Evolutionary conservation across 2,888 invertebrate species (phyloP).

Genomic region (Anodontia alba): DNA sequence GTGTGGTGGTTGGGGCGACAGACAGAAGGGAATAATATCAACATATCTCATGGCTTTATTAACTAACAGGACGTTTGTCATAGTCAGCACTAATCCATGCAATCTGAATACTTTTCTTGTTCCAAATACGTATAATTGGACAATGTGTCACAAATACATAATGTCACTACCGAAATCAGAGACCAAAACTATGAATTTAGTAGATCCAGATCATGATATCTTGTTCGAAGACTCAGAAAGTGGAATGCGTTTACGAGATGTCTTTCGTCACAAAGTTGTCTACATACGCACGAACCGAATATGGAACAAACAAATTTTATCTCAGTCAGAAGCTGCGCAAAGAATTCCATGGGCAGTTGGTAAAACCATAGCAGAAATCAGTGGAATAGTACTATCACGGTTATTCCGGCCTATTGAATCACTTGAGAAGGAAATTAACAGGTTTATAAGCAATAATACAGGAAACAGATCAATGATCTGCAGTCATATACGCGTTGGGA

Average conservation of each 20-base stretch:
- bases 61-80: constrained; percentile 35
- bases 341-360: constrained; percentile 26
- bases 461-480: constrained; percentile 19
- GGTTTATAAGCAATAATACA: not conserved
- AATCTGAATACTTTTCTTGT: constrained; percentile 21
- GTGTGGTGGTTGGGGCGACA: constrained; percentile 49
- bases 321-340: not conserved
- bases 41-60: constrained; percentile 32
- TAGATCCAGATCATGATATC: not conserved
- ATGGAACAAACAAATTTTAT: not conserved
- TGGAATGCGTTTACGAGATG: not conserved
- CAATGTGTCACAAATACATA: constrained; percentile 7
- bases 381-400: constrained; percentile 4
- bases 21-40: constrained; percentile 41
- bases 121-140: constrained; percentile 38
- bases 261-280: too few species aligned
- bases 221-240: not conserved
- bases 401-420: constrained; percentile 25
- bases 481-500: constrained; percentile 44
- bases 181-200: not conserved
- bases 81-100: constrained; percentile 37
- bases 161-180: not conserved
- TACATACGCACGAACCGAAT: not conserved
- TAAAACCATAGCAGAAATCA: constrained; percentile 12
- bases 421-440: not conserved